phyloP scores from a whole-genome alignment of 2,113 vertebrate genomes.

The Salminus brasiliensis region DNA sequence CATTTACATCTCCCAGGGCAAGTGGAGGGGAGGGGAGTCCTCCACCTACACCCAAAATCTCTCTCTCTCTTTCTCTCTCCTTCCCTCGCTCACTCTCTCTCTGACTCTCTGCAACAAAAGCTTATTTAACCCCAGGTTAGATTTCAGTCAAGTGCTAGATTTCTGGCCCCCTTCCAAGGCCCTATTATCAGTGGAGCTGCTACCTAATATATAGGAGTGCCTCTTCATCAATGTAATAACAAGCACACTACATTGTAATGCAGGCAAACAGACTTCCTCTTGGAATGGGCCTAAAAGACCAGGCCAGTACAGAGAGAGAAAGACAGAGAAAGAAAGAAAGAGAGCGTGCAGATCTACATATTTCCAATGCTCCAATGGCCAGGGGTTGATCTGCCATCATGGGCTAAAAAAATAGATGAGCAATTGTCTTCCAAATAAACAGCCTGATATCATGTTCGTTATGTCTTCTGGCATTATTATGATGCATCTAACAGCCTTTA shows the following conservation, averaged over 20 bases:
- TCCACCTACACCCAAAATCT: slow-evolving; percentile 15
- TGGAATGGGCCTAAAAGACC: slow-evolving; percentile 82
- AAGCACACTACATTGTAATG: slow-evolving; percentile 84
- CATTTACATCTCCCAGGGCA: slow-evolving; percentile 74
- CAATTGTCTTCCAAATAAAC: slow-evolving; percentile 63
- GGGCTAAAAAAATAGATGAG: slow-evolving; percentile 57
- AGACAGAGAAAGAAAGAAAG: slow-evolving; percentile 57
- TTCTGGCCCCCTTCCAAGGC: slow-evolving; percentile 84
- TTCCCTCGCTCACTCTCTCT: slow-evolving; percentile 35
- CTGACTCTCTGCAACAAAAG: slow-evolving; percentile 66
- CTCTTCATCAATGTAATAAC: slow-evolving; percentile 95
- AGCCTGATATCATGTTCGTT: slow-evolving; percentile 68
- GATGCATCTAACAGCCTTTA: not conserved
- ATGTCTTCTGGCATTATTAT: slow-evolving; percentile 60
- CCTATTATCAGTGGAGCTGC: slow-evolving; percentile 87
- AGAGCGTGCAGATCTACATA: slow-evolving; percentile 64
- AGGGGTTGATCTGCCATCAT: slow-evolving; percentile 60
- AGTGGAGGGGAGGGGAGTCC: not conserved
- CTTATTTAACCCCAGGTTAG: slow-evolving; percentile 84
- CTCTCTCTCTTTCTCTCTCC: slow-evolving; percentile 32
- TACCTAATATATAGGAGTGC: slow-evolving; percentile 86
- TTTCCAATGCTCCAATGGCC: slow-evolving; percentile 58
- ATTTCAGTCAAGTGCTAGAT: slow-evolving; percentile 83
- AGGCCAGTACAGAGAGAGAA: slow-evolving; percentile 72
- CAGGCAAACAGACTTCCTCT: slow-evolving; percentile 78